A percentile compares a stretch with the other conserved stretches of the same genome.
These are phyloP conservation scores for Archivesica marissinica DNA, from an alignment of 1,140 invertebrate species.

Conservation along the genomic window DNA sequence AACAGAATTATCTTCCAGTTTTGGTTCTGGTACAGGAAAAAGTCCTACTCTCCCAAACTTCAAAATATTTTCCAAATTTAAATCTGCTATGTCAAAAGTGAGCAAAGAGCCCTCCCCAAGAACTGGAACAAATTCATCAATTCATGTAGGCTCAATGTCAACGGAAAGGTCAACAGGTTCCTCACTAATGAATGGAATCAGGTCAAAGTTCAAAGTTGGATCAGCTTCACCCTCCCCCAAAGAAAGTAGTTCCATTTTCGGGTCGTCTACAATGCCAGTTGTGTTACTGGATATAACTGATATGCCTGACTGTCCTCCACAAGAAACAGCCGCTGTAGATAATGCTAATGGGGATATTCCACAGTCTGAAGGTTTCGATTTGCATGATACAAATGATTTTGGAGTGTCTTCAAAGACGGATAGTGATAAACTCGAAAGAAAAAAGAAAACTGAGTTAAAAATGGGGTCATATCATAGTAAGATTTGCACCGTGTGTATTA, in stretches of 20 bases:
- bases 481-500: conserved; percentile 6
- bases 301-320: not conserved
- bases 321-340: not conserved
- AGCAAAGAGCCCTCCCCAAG: not conserved
- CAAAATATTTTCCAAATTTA: conserved; percentile 46
- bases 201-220: not conserved
- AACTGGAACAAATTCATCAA: not conserved
- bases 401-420: conserved; percentile 8
- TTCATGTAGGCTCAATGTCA: conserved; percentile 20
- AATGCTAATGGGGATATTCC: not conserved
- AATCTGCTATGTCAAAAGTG: conserved; percentile 30
- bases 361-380: conserved; percentile 44
- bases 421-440: conserved; percentile 37
- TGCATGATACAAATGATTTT: conserved; percentile 31
- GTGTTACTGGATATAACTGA: conserved; percentile 33
- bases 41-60: not conserved
- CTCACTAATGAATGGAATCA: conserved; percentile 15
- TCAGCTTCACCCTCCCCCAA: conserved; percentile 9
- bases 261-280: conserved; percentile 29
- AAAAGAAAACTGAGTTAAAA: conserved; percentile 9
- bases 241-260: conserved; percentile 32
- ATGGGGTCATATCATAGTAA: not conserved
- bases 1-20: conserved; percentile 33
- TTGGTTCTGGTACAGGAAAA: not conserved
- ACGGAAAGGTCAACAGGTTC: conserved; percentile 24